phyloP scores from a whole-genome alignment of 2,797 vertebrate species.

The Sibirionetta formosa region DNA sequence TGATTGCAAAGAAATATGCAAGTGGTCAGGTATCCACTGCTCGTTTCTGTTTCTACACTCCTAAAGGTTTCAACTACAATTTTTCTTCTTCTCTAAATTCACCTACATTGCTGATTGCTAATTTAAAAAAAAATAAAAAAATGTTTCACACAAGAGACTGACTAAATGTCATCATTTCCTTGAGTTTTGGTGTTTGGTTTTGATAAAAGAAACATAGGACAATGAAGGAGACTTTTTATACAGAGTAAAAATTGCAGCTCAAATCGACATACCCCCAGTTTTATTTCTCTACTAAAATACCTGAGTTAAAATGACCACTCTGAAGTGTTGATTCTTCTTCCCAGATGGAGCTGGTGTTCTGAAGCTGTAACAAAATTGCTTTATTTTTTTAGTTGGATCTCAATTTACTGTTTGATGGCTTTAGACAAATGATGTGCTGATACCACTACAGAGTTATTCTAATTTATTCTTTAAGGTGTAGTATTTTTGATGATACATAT shows the following conservation, averaged over 20 bases:
- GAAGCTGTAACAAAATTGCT: neutral
- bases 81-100: neutral
- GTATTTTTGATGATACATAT: neutral
- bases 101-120: neutral
- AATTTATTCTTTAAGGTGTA: constrained; percentile 11
- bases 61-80: neutral
- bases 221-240: constrained; percentile 26
- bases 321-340: neutral
- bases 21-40: neutral
- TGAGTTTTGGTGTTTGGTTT: constrained; percentile 3
- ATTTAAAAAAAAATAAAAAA: neutral
- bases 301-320: neutral
- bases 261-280: neutral
- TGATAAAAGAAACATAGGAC: constrained; percentile 13
- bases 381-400: neutral
- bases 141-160: neutral
- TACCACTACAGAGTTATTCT: neutral
- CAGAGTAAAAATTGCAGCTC: neutral
- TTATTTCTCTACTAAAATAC: neutral
- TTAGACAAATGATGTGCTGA: neutral
- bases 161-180: neutral
- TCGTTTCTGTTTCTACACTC: neutral
- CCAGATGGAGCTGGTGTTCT: neutral
- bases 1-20: neutral
- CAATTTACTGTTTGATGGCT: neutral